Evolutionary conservation across 2,113 vertebrate species (phyloP).

Genomic region (Pungitius pungitius): DNA sequence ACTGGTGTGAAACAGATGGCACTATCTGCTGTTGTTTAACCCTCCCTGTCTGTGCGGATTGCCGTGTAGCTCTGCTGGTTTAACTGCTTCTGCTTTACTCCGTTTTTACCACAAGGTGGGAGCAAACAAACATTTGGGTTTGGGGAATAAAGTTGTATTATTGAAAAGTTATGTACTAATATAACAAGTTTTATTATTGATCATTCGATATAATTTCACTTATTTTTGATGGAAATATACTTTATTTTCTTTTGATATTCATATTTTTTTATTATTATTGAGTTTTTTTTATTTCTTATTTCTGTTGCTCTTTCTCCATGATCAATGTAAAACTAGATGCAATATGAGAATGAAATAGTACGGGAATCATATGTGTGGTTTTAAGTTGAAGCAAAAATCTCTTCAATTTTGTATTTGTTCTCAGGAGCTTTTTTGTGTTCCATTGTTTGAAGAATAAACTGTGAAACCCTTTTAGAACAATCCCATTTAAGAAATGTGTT

Average conservation of each 20-base stretch:
- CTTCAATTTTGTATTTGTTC: no score
- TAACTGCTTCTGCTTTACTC: neutral
- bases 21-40: neutral
- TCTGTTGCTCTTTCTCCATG: no score
- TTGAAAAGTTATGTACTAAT: neutral
- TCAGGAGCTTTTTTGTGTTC: no score
- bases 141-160: neutral
- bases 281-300: no score
- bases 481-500: no score
- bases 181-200: neutral
- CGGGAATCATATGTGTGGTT: no score
- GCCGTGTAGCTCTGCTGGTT: neutral
- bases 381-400: no score
- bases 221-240: no score
- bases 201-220: neutral
- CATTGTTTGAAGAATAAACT: no score
- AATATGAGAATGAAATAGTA: neutral
- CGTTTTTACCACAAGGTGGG: neutral
- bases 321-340: neutral
- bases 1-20: neutral
- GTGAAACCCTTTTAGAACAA: no score
- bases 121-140: neutral
- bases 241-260: no score
- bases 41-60: neutral
- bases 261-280: no score